phyloP scores from a whole-genome alignment of 2,113 vertebrate genomes.

The Melierax canorus region DNA sequence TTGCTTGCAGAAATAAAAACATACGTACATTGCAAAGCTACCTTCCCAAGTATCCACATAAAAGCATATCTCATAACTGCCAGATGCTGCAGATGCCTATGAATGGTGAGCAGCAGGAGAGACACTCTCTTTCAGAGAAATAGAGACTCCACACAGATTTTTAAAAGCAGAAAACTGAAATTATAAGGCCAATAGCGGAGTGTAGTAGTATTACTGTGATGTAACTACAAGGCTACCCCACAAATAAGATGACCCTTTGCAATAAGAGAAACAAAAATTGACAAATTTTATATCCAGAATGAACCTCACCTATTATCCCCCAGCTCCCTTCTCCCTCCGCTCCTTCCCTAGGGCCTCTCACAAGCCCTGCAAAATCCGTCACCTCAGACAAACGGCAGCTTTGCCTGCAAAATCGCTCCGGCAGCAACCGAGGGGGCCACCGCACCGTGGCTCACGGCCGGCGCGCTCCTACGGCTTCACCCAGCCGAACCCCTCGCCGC shows the following conservation, averaged over 20 bases:
- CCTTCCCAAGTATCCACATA: not conserved
- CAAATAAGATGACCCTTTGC: not conserved
- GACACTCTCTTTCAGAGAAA: not conserved
- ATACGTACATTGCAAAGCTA: not conserved
- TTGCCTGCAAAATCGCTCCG: not conserved
- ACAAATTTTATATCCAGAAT: not conserved
- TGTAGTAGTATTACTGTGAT: not conserved
- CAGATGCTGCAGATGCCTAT: not conserved
- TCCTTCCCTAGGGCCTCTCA: not conserved
- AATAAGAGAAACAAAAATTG: not conserved
- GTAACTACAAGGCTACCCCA: not conserved
- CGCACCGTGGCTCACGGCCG: not conserved
- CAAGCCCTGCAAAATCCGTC: not conserved
- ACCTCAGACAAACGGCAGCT: not conserved
- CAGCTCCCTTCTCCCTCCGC: not conserved
- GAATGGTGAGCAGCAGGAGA: not conserved
- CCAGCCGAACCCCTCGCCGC: fast-evolving
- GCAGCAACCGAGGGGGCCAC: not conserved
- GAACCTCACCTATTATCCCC: not conserved
- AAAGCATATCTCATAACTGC: not conserved
- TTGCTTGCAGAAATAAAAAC: not conserved
- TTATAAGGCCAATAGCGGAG: not conserved
- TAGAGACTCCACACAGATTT: not conserved
- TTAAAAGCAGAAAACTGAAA: not conserved
- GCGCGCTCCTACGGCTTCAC: fast-evolving